These are phyloP conservation scores for Pangasius mekongensis DNA, from an alignment of 2,797 vertebrate genomes.

Conservation along the genomic window DNA sequence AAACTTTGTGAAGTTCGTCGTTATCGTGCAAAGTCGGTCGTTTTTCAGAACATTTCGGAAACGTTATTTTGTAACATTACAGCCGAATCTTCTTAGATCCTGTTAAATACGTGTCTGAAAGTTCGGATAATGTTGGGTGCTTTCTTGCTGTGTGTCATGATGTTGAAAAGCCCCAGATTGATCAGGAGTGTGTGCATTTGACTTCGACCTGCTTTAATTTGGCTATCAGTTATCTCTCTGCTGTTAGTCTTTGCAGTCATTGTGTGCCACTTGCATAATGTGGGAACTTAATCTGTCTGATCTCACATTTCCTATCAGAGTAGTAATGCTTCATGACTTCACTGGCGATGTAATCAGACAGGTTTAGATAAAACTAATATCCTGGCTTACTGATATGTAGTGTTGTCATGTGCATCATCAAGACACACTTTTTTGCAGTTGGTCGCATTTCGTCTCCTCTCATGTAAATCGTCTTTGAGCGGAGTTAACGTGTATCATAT, in stretches of 20 bases:
- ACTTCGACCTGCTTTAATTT: neutral
- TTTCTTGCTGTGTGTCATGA: neutral
- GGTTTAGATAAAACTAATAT: neutral
- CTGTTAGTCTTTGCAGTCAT: neutral
- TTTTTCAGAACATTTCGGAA: neutral
- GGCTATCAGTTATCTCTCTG: neutral
- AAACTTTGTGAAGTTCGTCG: neutral
- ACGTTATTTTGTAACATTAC: neutral
- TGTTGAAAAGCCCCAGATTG: neutral
- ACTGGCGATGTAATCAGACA: constrained; percentile 23
- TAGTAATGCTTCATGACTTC: neutral
- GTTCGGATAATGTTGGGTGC: neutral
- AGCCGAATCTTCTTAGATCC: neutral
- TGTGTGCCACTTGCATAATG: neutral
- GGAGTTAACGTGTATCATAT: neutral
- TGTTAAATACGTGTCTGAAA: neutral
- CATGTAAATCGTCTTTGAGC: neutral
- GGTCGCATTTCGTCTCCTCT: neutral
- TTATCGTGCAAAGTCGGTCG: neutral
- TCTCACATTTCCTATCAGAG: constrained; percentile 30
- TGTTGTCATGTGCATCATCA: neutral
- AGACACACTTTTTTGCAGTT: neutral
- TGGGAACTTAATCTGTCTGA: constrained; percentile 13
- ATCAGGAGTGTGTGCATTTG: neutral
- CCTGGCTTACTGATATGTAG: neutral